These are phyloP conservation scores for Brachionus calyciflorus DNA, from an alignment of 1,140 invertebrate species.

Conservation along the genomic window DNA sequence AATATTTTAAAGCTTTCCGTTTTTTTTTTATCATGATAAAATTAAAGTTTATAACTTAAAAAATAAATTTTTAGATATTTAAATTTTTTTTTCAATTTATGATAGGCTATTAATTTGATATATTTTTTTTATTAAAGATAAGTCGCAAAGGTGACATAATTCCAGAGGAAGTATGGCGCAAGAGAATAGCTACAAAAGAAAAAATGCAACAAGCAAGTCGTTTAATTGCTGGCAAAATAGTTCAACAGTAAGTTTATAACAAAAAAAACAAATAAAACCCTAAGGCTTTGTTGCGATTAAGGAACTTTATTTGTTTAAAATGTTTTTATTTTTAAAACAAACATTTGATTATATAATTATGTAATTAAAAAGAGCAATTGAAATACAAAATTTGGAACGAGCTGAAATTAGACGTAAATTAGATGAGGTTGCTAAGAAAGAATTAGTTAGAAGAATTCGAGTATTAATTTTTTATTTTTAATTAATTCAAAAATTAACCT, in stretches of 20 bases:
- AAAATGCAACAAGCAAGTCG: constrained; percentile 36
- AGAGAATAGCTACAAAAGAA: background rate
- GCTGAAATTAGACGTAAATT: constrained; percentile 56
- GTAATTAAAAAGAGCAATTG: constrained; percentile 48
- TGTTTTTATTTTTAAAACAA: background rate
- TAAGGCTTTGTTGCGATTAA: no score
- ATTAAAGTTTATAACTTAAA: no score
- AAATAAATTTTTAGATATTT: no score
- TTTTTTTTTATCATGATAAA: no score
- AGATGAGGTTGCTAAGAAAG: constrained; percentile 59
- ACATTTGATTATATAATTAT: background rate
- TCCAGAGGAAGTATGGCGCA: constrained; percentile 28
- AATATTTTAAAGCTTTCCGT: no score
- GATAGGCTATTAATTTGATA: background rate
- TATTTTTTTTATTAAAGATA: background rate
- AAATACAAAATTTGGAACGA: constrained; percentile 56
- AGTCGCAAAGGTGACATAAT: constrained; percentile 21
- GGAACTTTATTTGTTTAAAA: background rate
- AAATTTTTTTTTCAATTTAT: no score
- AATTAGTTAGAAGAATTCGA: constrained; percentile 56
- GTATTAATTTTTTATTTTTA: constrained; percentile 51
- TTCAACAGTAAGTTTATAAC: constrained; percentile 11
- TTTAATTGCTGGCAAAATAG: constrained; percentile 33
- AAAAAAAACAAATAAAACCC: background rate
- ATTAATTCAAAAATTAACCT: background rate